Evolutionary conservation across 23 tunicate species (phyloP), one percentile per base, ranked within the genome.

Genomic region (Corella eumyota): DNA sequence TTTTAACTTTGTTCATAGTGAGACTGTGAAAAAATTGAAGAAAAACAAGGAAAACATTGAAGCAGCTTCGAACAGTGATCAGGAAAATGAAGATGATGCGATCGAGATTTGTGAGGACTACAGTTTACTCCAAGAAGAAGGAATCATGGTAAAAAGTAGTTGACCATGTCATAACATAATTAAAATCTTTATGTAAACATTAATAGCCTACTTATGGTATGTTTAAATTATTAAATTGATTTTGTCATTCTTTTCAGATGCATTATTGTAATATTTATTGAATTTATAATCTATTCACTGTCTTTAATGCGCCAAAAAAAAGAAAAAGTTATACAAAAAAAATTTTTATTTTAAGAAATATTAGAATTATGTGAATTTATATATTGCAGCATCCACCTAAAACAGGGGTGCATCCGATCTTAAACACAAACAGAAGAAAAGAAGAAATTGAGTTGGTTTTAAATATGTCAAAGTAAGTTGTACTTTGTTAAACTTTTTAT

Each of bases 331-430:
- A n/a, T n/a, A n/a, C n/a, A n/a, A n/a, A n/a, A n/a, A n/a, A n/a
- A n/a, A n/a, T n/a, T n/a, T n/a, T n/a, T n/a, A n/a, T n/a, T n/a
- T n/a, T n/a, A n/a, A n/a, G n/a, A n/a, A n/a, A n/a, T n/a, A n/a
- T n/a, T n/a, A n/a, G n/a, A n/a, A n/a, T n/a, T n/a, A n/a, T n/a
- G n/a, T n/a, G n/a, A n/a, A n/a, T n/a, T n/a, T n/a, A n/a, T n/a
- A n/a, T n/a, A n/a, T n/a, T n/a, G n/a, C 63, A 86, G 95, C 66
- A 77, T 60, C 95, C 95, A 9, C 95, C 95, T 19, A 86, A 77
- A 36, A 64, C 79, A 2, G 95, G 95, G 22, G 70, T 77, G 21
- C 62, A 69, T 31, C 30, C 66, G 2, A 49, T 69, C 19, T 46
- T 70, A 28, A 58, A 53, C 34, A 45, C 37, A 0, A 30, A 58